Base-by-base conservation (phyloP, 2,888 invertebrate genomes). In the Adela reaumurella region DNA sequence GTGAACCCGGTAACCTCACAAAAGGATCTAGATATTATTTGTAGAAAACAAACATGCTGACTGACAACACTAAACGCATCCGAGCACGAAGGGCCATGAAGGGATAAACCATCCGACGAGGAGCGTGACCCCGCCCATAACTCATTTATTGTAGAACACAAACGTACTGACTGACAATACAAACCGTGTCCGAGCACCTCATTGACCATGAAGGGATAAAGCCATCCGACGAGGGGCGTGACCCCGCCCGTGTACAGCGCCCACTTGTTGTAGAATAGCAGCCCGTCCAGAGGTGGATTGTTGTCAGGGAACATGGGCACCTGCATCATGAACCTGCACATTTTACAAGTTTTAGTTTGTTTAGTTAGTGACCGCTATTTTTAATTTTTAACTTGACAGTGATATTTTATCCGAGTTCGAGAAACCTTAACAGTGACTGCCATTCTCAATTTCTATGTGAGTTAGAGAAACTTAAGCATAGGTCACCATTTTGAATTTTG, bases 141-240 rank as follows among this genome's bases (percentile, higher is more conserved):
- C 85, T 52, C 85, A 24, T 24, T 24, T 10, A 24, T 6, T 24
- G 6, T 24, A 6, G 24, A 6, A 24, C 24, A 24, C 10, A 24
- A 6, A 24, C 10, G 24, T 10, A 24, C 24, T 6, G 6, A 24
- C 5, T 24, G 24, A 24, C 24, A 24, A 6, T 24, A 24, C 10
- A 24, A 24, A 10, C 10, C 5, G 24, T 24, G 24, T 17, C 82
- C 81, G 8, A 92, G 68, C 19, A 92, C 77, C 70, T 95, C 94
- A 1, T 87, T 84, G 8, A 96, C 62, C 96, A 97, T 96, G 63
- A 83, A 94, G 0, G 91, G 84, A 62, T 89, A 94, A 2, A 98
- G 74, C 97, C 97, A 98, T 1, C 90, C 89, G 1, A 97, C 94
- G 8, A 98, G 70, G 0, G 97, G 96, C 0, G 94, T 93, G 46